phyloP scores from a whole-genome alignment of 2,797 vertebrate genomes.

The Anas bahamensis region DNA sequence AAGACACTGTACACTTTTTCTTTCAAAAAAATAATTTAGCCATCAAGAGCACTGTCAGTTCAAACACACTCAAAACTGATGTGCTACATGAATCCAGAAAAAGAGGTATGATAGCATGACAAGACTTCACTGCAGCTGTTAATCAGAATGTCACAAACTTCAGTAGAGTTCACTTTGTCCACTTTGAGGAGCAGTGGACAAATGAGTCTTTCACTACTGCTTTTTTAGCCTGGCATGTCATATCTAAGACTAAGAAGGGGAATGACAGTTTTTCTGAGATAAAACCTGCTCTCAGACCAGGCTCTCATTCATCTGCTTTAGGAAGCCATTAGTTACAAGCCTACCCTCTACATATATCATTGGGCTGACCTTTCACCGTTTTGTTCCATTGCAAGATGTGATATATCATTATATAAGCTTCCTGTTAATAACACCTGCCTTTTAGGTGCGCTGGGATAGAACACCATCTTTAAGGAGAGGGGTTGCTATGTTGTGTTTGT shows the following conservation, averaged over 20 bases:
- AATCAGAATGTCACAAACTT: not conserved
- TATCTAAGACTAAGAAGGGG: not conserved
- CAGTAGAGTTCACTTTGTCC: not conserved
- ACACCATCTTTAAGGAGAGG: not conserved
- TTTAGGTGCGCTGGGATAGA: not conserved
- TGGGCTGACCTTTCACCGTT: not conserved
- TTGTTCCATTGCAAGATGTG: not conserved
- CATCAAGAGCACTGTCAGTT: not conserved
- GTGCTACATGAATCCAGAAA: not conserved
- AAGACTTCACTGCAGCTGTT: not conserved
- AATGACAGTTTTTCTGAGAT: not conserved
- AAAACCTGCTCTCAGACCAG: not conserved
- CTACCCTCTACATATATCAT: accelerated
- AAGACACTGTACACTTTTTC: not conserved
- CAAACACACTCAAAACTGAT: not conserved
- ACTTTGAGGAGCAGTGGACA: not conserved
- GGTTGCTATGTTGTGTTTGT: not conserved
- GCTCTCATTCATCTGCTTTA: not conserved
- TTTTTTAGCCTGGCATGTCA: not conserved
- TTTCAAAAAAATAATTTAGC: not conserved
- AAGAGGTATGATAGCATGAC: not conserved
- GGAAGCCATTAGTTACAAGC: not conserved
- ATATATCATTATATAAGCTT: not conserved
- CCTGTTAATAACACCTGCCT: not conserved
- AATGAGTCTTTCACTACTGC: not conserved